Base-by-base conservation (phyloP, 2,113 vertebrate species). In the Hypanus sabinus region DNA sequence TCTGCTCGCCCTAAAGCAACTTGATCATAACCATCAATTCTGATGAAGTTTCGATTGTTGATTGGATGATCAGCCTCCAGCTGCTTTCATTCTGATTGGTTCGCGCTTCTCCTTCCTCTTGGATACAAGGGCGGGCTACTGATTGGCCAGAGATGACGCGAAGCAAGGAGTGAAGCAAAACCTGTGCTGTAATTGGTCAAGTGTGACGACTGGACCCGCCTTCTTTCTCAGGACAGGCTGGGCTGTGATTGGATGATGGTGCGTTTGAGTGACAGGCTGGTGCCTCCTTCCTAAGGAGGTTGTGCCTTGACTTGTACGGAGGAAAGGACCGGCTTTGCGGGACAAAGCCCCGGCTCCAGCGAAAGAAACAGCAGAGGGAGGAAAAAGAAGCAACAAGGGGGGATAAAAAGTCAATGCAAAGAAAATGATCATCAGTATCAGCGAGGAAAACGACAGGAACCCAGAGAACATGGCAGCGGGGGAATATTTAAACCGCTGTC, bases 401-500 rank as follows among this genome's bases (percentile, higher is more conserved):
- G 1, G 18, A 6, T 22, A 38, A 73, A 71, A 36, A 68, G 38
- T 75, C 68, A 38, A 73, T 46, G 36, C 68, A 70, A 73, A 93
- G 90, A 93, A 70, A 93, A 93, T 93, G 90, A 93, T 93, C 90
- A 93, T 93, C 90, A 93, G 90, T 22, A 93, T 93, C 36, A 93
- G 68, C n/a, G 90, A 93, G 33, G 90, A 93, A 46, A 93, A 93
- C 90, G 90, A 93, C 65, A 93, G 90, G 90, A 93, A 30, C 90
- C 90, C 90, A 36, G 90, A 93, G 90, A 73, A 93, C 68, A 93
- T 93, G 90, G 90, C 90, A 93, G 90, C 90, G 90, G 90, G 90
- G 68, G 90, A 93, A 27, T 93, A 93, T 93, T 93, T 93, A 93
- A 93, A 93, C 90, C 90, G 90, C 90, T 93, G 90, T 93, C 90